Percentiles rank a stretch among this genome's conserved stretches.
Evolutionary conservation across 2,113 vertebrate species (phyloP).

Genomic region (Mobula birostris): DNA sequence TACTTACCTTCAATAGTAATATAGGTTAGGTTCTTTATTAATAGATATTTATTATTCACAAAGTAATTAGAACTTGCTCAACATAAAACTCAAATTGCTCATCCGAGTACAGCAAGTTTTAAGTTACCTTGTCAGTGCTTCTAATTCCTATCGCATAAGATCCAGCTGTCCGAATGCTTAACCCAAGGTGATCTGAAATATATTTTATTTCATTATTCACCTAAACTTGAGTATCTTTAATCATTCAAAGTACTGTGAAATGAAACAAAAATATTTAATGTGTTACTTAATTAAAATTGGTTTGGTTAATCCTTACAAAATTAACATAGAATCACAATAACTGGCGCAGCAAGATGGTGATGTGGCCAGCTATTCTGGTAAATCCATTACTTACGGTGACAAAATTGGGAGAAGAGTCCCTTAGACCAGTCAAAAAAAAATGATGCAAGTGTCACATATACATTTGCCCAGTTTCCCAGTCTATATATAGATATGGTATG

Average conservation of each 20-base stretch:
- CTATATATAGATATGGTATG: no score
- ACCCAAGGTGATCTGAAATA: conserved; percentile 51
- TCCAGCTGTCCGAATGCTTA: conserved; percentile 62
- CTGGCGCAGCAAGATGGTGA: no score
- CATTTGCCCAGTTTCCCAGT: no score
- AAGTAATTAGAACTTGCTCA: neutral
- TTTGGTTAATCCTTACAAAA: neutral
- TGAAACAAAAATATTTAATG: neutral
- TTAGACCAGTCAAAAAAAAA: no score
- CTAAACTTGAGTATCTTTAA: neutral
- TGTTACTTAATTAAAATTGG: conserved; percentile 8
- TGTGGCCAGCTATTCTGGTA: no score
- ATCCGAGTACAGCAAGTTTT: neutral
- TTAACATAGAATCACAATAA: neutral
- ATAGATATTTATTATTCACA: neutral
- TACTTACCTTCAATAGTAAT: neutral
- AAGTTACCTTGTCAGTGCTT: conserved; percentile 46
- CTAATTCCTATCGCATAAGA: conserved; percentile 57
- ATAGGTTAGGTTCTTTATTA: no score
- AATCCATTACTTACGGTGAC: no score
- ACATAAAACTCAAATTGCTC: neutral
- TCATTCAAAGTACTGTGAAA: neutral
- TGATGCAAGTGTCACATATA: no score
- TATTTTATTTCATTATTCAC: neutral
- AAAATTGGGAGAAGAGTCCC: no score